phyloP scores from a whole-genome alignment of 2,888 invertebrate species.

The Cybosia mesomella region DNA sequence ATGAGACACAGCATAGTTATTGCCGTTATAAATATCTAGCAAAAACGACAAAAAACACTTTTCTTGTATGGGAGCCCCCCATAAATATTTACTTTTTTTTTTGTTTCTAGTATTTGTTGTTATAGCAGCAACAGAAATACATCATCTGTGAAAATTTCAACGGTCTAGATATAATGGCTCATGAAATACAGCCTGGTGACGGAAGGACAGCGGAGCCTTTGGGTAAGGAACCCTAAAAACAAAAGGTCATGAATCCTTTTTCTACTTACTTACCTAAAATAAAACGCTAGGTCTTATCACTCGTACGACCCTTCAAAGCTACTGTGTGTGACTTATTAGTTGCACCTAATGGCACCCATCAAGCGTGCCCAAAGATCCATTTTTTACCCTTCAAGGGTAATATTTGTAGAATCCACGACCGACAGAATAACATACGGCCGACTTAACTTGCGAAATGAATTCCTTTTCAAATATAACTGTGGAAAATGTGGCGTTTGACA shows the following conservation, averaged over 20 bases:
- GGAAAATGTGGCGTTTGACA: slow-evolving; percentile 52
- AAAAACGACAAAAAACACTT: too few relatives aligned
- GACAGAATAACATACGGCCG: slow-evolving; percentile 53
- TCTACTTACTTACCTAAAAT: slow-evolving; percentile 2
- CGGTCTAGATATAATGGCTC: too few relatives aligned
- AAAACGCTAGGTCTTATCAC: slow-evolving; percentile 11
- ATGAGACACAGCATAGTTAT: too few relatives aligned
- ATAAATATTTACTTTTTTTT: too few relatives aligned
- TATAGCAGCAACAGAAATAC: too few relatives aligned
- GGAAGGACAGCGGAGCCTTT: too few relatives aligned
- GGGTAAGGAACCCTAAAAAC: too few relatives aligned
- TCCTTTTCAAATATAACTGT: slow-evolving; percentile 51
- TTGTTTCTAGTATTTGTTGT: too few relatives aligned
- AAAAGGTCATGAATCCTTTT: background rate
- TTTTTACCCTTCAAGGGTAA: slow-evolving; percentile 45
- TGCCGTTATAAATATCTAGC: too few relatives aligned
- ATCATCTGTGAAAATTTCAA: too few relatives aligned
- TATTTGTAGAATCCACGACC: slow-evolving; percentile 49
- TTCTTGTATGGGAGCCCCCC: too few relatives aligned
- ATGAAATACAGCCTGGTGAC: too few relatives aligned
- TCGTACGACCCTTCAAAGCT: slow-evolving; percentile 25
- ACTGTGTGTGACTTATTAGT: slow-evolving; percentile 35
- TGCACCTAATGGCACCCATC: slow-evolving; percentile 38
- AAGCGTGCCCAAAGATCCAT: slow-evolving; percentile 22
- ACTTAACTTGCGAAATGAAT: slow-evolving; percentile 54